Percentiles rank a stretch among this genome's conserved stretches.
phyloP scores from a whole-genome alignment of 2,797 vertebrate genomes.

The Todus mexicanus region DNA sequence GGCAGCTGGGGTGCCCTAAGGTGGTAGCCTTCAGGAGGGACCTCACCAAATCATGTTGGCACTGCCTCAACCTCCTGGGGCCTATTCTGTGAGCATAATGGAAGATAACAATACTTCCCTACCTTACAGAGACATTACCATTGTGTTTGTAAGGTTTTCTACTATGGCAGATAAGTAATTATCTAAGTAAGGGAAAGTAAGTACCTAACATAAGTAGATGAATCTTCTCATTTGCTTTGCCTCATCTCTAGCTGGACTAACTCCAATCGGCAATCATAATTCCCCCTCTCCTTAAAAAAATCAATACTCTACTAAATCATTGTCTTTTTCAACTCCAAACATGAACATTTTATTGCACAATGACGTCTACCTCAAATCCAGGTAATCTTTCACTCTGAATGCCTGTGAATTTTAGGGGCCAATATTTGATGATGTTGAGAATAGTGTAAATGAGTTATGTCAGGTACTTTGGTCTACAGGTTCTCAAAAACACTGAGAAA shows the following conservation, averaged over 20 bases:
- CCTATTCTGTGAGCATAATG: background rate
- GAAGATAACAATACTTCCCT: background rate
- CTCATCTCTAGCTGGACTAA: constrained; percentile 29
- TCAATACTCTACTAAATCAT: constrained; percentile 40
- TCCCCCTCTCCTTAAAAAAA: constrained; percentile 4
- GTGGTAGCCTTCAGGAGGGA: background rate
- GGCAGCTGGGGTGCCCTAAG: background rate
- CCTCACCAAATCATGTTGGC: accelerated
- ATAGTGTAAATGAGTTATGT: background rate
- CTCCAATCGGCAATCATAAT: background rate
- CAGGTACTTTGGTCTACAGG: background rate
- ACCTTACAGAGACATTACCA: background rate
- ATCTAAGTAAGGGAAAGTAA: background rate
- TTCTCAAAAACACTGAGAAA: background rate
- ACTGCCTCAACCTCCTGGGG: background rate
- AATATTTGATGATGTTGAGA: background rate
- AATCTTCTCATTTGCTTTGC: constrained; percentile 30
- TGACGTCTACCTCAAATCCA: background rate
- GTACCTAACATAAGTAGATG: background rate
- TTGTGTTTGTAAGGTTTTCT: background rate
- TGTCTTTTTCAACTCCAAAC: background rate
- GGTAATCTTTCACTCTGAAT: background rate
- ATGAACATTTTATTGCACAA: background rate
- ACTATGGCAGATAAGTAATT: background rate
- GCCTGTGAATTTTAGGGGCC: background rate